Evolutionary conservation across 1,140 invertebrate genomes (phyloP), one percentile per base, ranked within the genome.

Genomic region (Zaprionus nigranus): DNA sequence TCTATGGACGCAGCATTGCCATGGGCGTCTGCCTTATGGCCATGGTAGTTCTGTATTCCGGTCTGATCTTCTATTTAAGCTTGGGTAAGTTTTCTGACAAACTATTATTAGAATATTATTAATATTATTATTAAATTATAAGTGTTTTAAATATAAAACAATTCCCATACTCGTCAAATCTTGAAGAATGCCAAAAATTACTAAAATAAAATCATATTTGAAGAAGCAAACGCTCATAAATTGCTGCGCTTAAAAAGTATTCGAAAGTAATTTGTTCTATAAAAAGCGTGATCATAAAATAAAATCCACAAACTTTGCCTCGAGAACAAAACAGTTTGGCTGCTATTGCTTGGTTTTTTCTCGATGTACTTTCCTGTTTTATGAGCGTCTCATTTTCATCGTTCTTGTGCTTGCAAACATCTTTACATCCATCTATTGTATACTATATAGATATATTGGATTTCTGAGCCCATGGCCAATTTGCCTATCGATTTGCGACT

Each of bases 401-500:
- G 53, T 36, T 40, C n/a, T 63, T 54, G 40, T 36, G 53, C n/a
- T 61, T 34, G 24, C 49, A 64, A 28, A 24, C 26, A 56, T 56
- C 63, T 60, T 83, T 78, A 60, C 11, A 51, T 20, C 43, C 9
- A 49, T 12, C n/a, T 49, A 20, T 49, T 17, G 49, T 67, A 40
- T 62, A 60, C 66, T 70, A 68, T 62, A 79, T 61, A 66, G 59
- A 81, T 67, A 78, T 81, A 58, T 75, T 72, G 67, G 12, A 72
- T 85, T 71, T 76, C 9, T 82, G 82, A 80, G 79, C 62, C 83
- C 11, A 68, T 49, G 11, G 51, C 51, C 65, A 80, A 86, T 88
- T 86, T 86, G 83, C 83, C 77, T 88, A 86, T 86, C 87, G 83
- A 86, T 86, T 86, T 88, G 84, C 69, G 68, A 82, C 71, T 64